A percentile compares a stretch with the other conserved stretches of the same genome.
Conservation (phyloP, 2,113 vertebrate species). For the Gavia stellata region DNA sequence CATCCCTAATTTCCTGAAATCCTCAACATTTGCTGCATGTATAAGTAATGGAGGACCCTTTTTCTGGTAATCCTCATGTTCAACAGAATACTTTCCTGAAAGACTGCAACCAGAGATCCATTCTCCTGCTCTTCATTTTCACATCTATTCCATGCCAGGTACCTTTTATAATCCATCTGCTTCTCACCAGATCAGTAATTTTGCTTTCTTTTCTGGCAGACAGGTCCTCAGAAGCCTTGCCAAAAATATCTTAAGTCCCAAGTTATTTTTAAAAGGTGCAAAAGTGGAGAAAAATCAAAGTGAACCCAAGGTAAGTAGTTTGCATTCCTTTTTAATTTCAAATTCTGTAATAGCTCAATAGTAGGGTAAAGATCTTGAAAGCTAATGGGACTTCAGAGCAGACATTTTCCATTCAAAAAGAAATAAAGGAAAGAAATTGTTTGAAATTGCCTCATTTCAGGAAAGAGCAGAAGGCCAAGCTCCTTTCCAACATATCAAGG, state of each 20-base stretch:
- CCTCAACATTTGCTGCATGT: not conserved
- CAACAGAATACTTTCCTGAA: not conserved
- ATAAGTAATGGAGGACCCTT: not conserved
- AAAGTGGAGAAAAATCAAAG: constrained; percentile 31
- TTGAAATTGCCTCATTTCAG: not conserved
- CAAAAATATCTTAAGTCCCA: not conserved
- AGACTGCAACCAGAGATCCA: not conserved
- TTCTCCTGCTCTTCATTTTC: constrained; percentile 44
- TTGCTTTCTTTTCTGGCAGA: constrained; percentile 37
- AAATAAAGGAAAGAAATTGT: not conserved
- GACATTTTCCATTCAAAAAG: constrained; percentile 5
- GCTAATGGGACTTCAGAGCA: not conserved
- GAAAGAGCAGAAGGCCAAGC: not conserved
- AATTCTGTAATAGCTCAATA: not conserved
- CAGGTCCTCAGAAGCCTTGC: constrained; percentile 20
- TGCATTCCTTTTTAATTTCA: not conserved
- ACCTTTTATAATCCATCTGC: constrained; percentile 37
- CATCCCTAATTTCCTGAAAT: not conserved
- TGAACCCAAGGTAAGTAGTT: constrained; percentile 9
- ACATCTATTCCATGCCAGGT: not conserved
- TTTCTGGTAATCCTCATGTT: constrained; percentile 8
- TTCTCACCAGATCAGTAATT: constrained; percentile 35
- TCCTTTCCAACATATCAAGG: not conserved
- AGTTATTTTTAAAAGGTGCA: constrained; percentile 36
- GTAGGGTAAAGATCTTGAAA: not conserved